Evolutionary conservation across 2,113 vertebrate genomes (phyloP).

Genomic region (Cercopithecus mona): DNA sequence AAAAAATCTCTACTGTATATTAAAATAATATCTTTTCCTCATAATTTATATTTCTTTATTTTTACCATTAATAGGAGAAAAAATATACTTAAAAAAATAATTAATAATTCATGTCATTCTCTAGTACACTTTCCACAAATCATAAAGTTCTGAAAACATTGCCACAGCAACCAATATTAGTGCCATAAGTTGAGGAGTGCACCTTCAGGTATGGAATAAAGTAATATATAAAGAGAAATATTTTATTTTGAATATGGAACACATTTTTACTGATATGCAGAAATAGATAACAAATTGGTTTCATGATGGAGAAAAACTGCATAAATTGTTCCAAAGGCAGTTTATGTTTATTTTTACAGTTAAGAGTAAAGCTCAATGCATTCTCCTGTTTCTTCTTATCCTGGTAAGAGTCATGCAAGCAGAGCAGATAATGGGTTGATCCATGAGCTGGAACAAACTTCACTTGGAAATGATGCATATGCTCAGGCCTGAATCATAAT

Average conservation of each 20-base stretch:
- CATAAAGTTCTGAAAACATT: constrained; percentile 43
- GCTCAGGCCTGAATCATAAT: constrained; percentile 47
- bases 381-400: not conserved
- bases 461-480: constrained; percentile 65
- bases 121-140: not conserved
- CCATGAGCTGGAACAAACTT: constrained; percentile 25
- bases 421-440: constrained; percentile 20
- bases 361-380: not conserved
- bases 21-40: not conserved
- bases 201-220: constrained; percentile 13
- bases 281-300: constrained; percentile 9
- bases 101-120: not conserved
- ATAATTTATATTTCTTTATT: constrained; percentile 22
- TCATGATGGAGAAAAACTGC: not conserved
- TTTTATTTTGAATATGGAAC: constrained; percentile 22
- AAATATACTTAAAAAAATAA: not conserved
- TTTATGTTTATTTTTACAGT: not conserved
- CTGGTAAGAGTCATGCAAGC: constrained; percentile 37
- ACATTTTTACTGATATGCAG: not conserved
- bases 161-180: not conserved
- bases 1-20: not conserved
- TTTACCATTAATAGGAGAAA: not conserved
- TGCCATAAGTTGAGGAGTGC: not conserved
- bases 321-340: not conserved
- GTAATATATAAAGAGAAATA: not conserved